These are phyloP conservation scores for Cetonia aurata DNA, from an alignment of 2,888 invertebrate genomes.

Conservation along the genomic window DNA sequence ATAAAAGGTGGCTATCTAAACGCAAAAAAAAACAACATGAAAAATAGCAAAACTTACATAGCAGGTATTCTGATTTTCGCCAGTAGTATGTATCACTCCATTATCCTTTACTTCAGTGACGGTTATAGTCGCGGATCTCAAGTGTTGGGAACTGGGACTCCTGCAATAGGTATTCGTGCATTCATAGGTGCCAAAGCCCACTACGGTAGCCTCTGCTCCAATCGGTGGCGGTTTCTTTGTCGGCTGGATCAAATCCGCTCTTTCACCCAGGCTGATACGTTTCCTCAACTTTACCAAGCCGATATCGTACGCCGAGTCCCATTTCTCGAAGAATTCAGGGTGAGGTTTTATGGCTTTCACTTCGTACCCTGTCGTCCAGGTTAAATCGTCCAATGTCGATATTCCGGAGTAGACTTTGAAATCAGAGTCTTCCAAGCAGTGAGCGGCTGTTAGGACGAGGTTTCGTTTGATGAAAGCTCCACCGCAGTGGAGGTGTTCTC, in stretches of 20 bases:
- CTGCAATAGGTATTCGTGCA: background rate
- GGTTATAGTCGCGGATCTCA: background rate
- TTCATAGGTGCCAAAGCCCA: constrained; percentile 9
- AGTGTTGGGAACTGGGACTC: background rate
- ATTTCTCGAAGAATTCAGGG: background rate
- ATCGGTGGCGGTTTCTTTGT: background rate
- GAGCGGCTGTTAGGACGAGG: constrained; percentile 40
- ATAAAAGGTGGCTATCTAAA: too few species aligned
- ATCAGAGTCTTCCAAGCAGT: constrained; percentile 18
- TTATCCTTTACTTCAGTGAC: background rate
- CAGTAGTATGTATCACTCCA: background rate
- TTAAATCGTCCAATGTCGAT: background rate
- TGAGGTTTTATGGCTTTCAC: background rate
- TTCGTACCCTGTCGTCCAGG: background rate
- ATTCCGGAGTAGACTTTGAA: constrained; percentile 8
- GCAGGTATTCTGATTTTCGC: constrained; percentile 13
- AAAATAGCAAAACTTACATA: constrained; percentile 3
- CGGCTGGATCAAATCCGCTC: background rate
- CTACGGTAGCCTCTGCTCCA: background rate
- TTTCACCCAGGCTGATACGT: background rate
- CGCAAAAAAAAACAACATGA: too few species aligned
- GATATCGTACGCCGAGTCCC: background rate
- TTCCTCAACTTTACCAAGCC: constrained; percentile 5
- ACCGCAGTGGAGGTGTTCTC: constrained; percentile 9
- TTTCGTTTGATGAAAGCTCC: constrained; percentile 32